phyloP scores from a whole-genome alignment of 1,140 invertebrate species.

The Bombus pascuorum region DNA sequence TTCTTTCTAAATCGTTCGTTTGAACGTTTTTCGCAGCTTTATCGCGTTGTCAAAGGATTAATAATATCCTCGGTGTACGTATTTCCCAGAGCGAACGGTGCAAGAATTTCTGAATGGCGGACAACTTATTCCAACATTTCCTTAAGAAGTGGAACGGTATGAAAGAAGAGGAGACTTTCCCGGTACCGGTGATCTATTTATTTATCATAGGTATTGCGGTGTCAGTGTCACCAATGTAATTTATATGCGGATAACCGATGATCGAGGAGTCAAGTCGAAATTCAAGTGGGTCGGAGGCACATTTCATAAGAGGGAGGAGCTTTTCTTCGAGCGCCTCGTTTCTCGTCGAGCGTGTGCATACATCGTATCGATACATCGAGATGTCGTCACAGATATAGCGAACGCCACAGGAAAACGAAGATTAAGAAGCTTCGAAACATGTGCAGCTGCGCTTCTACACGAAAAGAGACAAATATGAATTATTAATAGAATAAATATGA shows the following conservation, averaged over 20 bases:
- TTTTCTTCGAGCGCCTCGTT: not conserved
- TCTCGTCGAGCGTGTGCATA: not conserved
- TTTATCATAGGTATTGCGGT: constrained; percentile 37
- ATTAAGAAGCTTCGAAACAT: constrained; percentile 5
- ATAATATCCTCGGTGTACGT: not conserved
- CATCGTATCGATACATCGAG: constrained; percentile 4
- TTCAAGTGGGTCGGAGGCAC: constrained; percentile 17
- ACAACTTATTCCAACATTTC: constrained; percentile 4
- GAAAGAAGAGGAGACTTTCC: not conserved
- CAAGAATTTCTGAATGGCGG: not conserved
- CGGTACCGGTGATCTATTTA: constrained; percentile 14
- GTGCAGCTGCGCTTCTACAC: not conserved
- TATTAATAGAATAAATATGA: constrained; percentile 9
- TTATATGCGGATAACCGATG: constrained; percentile 35
- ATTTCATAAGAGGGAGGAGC: not conserved
- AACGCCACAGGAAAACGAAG: not conserved
- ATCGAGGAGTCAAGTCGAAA: constrained; percentile 30
- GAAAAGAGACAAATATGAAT: not conserved
- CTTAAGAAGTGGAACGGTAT: not conserved
- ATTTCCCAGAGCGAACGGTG: not conserved
- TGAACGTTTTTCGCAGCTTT: too few relatives aligned
- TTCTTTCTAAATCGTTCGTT: too few relatives aligned
- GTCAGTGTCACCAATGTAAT: constrained; percentile 28
- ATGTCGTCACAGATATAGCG: too few relatives aligned
- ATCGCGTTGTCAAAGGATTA: not conserved